Base-by-base conservation (phyloP, 2,888 invertebrate species). In the Tetropium fuscum region DNA sequence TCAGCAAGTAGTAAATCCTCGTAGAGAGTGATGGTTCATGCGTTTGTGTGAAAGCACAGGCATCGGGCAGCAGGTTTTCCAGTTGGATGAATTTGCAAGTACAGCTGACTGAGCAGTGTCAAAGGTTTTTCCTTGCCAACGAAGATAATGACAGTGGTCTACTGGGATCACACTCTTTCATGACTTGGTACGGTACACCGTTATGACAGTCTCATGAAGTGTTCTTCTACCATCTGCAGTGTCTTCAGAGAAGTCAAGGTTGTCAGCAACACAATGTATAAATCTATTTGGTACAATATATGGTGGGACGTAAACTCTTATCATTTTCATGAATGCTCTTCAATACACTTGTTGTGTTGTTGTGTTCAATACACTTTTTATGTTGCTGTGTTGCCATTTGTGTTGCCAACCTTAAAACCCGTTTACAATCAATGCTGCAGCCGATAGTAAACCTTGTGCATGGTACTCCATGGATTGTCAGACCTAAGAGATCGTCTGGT, bases 271-370 rank as follows among this genome's bases (percentile, higher is more conserved):
- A 15, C n/a, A n/a, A n/a, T n/a, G n/a, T n/a, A n/a, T n/a, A n/a
- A n/a, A n/a, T n/a, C n/a, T n/a, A n/a, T n/a, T 25, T 8, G 4
- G 15, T 18, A 48, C 34, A 15, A 48, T 6, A 5, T 48, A 30
- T 32, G 32, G 48, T 32, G 48, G 48, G 8, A 48, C n/a, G 34
- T 48, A 48, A 15, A 48, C 16, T n/a, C n/a, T n/a, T n/a, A 10
- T 32, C 34, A 48, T 48, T 32, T 8, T 32, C 48, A 13, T 32
- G 7, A 32, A 48, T 48, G 4, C 34, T 13, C 32, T 34, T 48
- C 11, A 48, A 15, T 15, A 48, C 48, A 13, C 7, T 10, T 10
- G 6, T 11, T n/a, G n/a, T n/a, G n/a, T n/a, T n/a, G n/a, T n/a
- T n/a, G n/a, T n/a, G n/a, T n/a, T n/a, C n/a, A n/a, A n/a, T n/a